These are phyloP conservation scores for Lucilia cuprina DNA, from an alignment of 1,140 invertebrate species.

Conservation along the genomic window DNA sequence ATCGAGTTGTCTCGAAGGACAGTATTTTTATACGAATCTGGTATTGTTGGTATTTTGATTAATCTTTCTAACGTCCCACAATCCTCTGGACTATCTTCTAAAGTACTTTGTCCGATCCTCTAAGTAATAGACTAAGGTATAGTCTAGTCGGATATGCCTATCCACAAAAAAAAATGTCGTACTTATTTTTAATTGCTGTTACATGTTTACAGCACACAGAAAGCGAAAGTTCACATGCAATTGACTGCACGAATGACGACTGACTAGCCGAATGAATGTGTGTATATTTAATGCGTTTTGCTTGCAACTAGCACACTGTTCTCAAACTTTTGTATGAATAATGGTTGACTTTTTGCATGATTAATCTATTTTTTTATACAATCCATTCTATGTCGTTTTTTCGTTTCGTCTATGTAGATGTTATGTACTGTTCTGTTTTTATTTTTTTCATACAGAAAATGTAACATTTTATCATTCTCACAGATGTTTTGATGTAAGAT, in stretches of 20 bases:
- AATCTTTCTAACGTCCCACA: too few species aligned
- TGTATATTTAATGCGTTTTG: not conserved
- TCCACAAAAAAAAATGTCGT: too few species aligned
- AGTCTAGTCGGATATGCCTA: too few species aligned
- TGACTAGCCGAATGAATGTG: not conserved
- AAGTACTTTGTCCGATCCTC: too few species aligned
- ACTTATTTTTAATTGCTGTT: not conserved
- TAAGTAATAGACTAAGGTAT: too few species aligned
- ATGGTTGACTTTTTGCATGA: not conserved
- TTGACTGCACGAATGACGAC: not conserved
- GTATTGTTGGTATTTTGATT: too few species aligned
- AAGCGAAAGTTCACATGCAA: slow-evolving; percentile 13
- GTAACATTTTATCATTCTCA: not conserved
- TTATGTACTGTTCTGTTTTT: not conserved
- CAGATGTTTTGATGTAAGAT: not conserved
- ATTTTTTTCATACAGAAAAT: too few species aligned
- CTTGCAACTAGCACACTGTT: not conserved
- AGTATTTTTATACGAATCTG: too few species aligned
- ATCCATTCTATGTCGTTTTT: not conserved
- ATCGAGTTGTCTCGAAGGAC: too few species aligned
- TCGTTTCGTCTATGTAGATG: too few species aligned
- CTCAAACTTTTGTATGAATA: not conserved
- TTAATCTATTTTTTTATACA: not conserved
- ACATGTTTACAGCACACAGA: not conserved
- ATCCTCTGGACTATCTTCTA: too few species aligned